A percentile compares a stretch with the other conserved stretches of the same genome.
phyloP scores from a whole-genome alignment of 2,113 vertebrate species.

The Festucalex cinctus region DNA sequence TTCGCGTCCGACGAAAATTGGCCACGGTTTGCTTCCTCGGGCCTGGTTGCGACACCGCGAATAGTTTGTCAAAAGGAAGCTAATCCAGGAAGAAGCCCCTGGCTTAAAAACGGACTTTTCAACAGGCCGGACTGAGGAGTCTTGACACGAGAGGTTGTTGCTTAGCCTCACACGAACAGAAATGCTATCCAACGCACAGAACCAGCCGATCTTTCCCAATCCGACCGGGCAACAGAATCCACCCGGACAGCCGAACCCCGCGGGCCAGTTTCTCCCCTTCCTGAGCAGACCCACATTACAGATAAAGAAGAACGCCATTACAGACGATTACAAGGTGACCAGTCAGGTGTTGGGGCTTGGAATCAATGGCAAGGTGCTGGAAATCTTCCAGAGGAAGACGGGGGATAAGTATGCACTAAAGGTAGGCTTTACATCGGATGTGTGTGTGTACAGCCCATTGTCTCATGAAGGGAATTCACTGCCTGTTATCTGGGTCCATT shows the following conservation, averaged over 20 bases:
- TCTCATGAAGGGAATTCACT: neutral
- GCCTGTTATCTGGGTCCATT: neutral
- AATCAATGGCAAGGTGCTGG: constrained; percentile 93
- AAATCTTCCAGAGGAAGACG: constrained; percentile 86
- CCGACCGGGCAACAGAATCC: constrained; percentile 65
- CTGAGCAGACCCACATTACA: constrained; percentile 76
- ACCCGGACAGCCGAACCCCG: constrained; percentile 58
- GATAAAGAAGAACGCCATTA: constrained; percentile 91
- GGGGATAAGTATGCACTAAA: constrained; percentile 90
- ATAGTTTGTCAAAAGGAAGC: constrained; percentile 26
- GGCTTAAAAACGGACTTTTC: constrained; percentile 1
- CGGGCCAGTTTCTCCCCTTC: constrained; percentile 71
- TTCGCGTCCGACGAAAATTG: constrained; percentile 11
- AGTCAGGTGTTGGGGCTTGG: constrained; percentile 90
- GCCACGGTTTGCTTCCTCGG: constrained; percentile 1
- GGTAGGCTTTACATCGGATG: constrained; percentile 61
- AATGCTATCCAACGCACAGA: constrained; percentile 81
- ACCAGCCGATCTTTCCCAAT: constrained; percentile 75
- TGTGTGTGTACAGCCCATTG: neutral
- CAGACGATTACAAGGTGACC: constrained; percentile 94
- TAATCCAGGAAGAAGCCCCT: constrained; percentile 40
- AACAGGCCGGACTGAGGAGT: constrained; percentile 21
- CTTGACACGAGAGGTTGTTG: constrained; percentile 22
- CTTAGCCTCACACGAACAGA: constrained; percentile 27
- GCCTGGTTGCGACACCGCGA: constrained; percentile 15